Base-by-base conservation (phyloP, 2,797 vertebrate species). In the Chanos chanos region DNA sequence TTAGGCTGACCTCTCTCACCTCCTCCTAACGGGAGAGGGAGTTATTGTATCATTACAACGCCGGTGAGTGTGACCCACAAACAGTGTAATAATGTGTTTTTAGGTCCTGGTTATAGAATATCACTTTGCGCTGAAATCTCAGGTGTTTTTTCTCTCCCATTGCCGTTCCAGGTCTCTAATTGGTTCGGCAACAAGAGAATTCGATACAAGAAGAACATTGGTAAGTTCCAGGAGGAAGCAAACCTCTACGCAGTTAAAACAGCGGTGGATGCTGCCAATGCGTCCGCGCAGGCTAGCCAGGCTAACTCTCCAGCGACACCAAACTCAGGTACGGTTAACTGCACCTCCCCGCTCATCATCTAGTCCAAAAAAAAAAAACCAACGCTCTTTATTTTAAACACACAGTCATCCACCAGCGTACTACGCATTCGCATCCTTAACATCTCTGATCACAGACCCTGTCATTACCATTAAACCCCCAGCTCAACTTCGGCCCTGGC, bases 151-250 rank as follows among this genome's bases (percentile, higher is more conserved):
- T 49, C 15, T 7, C 1, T 12, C 18, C 10, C 12, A 30, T 2
- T 54, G 18, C 16, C 39, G 8, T 51, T 16, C 2, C 77, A 94
- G 89, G 90, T 90, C 63, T 92, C 89, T 71, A 92, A 89, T 77
- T 92, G 90, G 88, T 90, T 92, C 13, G 84, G 87, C 71, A 92
- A 91, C 80, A 91, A 92, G 74, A 84, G 89, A 72, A 92, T 91
- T 64, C 83, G 85, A 19, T 92, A 91, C 81, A 91, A 91, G 77
- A 92, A 90, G 76, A 91, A 91, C 71, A 89, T 84, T 61, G 86
- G 89, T 48, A 92, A 89, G 71, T 90, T 89, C 79, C 89, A 90
- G 70, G 87, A 91, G 77, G 88, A 90, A 68, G 87, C 89, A 13
- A 88, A 88, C 60, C 85, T 88, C 72, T 91, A 91, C 34, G 86